A percentile compares a stretch with the other conserved stretches of the same genome.
Conservation (phyloP, 30 jellyfish, hydroid and myxozoan species). For the Haliclystus octoradiatus region DNA sequence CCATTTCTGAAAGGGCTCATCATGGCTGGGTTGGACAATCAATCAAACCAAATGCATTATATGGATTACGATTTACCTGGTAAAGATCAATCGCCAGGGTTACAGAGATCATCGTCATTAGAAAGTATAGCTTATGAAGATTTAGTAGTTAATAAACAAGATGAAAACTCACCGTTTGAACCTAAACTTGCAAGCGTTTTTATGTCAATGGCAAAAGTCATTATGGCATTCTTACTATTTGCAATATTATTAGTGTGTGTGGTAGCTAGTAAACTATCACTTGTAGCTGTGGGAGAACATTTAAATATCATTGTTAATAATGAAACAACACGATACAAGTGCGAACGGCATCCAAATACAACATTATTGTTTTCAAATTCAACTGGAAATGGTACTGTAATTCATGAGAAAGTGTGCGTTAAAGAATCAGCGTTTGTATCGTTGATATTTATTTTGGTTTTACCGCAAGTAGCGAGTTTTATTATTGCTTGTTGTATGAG, state of each 20-base stretch:
- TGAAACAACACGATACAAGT: neutral
- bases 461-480: slow-evolving; percentile 48
- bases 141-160: neutral
- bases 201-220: slow-evolving; percentile 50
- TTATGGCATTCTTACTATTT: slow-evolving; percentile 45
- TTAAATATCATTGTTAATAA: neutral
- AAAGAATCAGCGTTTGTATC: slow-evolving; percentile 54
- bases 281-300: slow-evolving; percentile 51
- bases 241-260: slow-evolving; percentile 43
- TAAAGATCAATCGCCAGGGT: neutral
- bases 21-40: neutral
- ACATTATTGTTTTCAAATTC: no score
- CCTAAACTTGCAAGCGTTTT: slow-evolving; percentile 20
- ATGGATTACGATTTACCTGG: neutral
- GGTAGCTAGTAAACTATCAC: slow-evolving; percentile 61
- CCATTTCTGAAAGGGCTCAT: no score
- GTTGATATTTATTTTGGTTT: slow-evolving; percentile 42
- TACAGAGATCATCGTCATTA: neutral
- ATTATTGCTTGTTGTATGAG: slow-evolving; percentile 33
- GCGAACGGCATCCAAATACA: neutral
- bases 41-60: neutral
- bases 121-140: neutral
- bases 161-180: neutral
- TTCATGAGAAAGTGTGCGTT: slow-evolving; percentile 1
- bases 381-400: neutral